These are phyloP conservation scores for Genyomyrus donnyi DNA, from an alignment of 2,113 vertebrate genomes.

Conservation along the genomic window DNA sequence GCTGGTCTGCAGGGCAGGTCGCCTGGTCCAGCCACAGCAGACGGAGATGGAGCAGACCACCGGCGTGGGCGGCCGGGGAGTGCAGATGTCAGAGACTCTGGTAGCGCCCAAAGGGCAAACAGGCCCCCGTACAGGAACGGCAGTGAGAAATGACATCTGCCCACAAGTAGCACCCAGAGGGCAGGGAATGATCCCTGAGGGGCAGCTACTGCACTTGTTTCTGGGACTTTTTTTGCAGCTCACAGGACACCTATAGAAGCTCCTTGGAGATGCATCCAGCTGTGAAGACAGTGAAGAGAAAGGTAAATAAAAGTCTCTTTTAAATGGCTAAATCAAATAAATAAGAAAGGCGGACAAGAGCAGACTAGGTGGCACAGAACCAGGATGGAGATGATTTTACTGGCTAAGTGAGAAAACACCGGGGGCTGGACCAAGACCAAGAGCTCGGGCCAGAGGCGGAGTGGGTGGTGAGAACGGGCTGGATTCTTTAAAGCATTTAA, in stretches of 20 bases:
- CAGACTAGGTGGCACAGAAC: not conserved
- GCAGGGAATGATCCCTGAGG: not conserved
- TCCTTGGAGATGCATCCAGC: not conserved
- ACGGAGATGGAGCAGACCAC: not conserved
- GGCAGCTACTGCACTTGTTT: not conserved
- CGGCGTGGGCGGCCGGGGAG: not conserved
- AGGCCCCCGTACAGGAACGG: not conserved
- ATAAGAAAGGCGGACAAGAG: not conserved
- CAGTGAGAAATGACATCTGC: not conserved
- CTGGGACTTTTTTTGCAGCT: not conserved
- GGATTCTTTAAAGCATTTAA: not conserved
- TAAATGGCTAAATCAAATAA: not conserved
- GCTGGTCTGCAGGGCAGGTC: not conserved
- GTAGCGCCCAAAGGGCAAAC: not conserved
- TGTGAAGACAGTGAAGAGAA: not conserved
- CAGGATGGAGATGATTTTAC: not conserved
- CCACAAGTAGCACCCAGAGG: not conserved
- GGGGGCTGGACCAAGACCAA: not conserved
- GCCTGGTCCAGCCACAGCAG: not conserved
- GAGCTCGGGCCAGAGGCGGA: not conserved
- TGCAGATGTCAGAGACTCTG: not conserved
- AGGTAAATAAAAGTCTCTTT: not conserved
- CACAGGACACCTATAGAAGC: not conserved
- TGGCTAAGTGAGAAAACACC: not conserved
- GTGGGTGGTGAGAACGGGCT: not conserved